Percentiles rank a stretch among this genome's conserved stretches.
Evolutionary conservation across 2,797 vertebrate genomes (phyloP).

Genomic region (Halcyon smyrnensis): DNA sequence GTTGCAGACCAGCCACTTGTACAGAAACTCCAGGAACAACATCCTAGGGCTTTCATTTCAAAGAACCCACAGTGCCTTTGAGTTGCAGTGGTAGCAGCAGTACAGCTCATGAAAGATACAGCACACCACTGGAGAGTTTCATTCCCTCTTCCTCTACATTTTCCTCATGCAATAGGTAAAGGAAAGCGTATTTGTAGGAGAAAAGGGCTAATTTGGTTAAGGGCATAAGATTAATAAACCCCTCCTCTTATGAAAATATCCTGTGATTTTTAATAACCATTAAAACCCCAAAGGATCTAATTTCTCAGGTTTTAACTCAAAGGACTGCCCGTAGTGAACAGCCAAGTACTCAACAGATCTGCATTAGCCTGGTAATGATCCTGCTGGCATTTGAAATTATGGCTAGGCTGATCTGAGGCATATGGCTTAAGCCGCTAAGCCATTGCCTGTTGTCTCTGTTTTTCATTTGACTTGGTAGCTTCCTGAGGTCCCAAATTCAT

Average conservation of each 20-base stretch:
- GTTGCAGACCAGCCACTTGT: not conserved
- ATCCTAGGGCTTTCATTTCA: not conserved
- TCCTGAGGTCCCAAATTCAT: slow-evolving; percentile 41
- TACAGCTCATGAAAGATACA: not conserved
- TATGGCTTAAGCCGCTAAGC: slow-evolving; percentile 1
- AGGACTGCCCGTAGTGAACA: not conserved
- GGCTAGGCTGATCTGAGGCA: not conserved
- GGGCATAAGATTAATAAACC: not conserved
- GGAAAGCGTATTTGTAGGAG: not conserved
- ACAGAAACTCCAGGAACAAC: not conserved
- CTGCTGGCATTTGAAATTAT: slow-evolving; percentile 25
- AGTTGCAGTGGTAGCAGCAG: not conserved
- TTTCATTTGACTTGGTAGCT: slow-evolving; percentile 41
- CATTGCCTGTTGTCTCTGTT: slow-evolving; percentile 30
- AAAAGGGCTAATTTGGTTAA: not conserved
- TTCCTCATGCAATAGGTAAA: not conserved
- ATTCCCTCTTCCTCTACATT: not conserved
- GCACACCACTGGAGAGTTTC: not conserved
- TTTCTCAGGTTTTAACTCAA: not conserved
- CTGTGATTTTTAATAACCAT: not conserved
- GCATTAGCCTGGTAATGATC: slow-evolving; percentile 22
- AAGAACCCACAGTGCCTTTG: not conserved
- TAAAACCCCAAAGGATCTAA: not conserved
- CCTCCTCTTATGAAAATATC: not conserved
- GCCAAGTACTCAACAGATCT: slow-evolving; percentile 16